Evolutionary conservation across 1,140 invertebrate genomes (phyloP).

Genomic region (Neodiprion pinetum): DNA sequence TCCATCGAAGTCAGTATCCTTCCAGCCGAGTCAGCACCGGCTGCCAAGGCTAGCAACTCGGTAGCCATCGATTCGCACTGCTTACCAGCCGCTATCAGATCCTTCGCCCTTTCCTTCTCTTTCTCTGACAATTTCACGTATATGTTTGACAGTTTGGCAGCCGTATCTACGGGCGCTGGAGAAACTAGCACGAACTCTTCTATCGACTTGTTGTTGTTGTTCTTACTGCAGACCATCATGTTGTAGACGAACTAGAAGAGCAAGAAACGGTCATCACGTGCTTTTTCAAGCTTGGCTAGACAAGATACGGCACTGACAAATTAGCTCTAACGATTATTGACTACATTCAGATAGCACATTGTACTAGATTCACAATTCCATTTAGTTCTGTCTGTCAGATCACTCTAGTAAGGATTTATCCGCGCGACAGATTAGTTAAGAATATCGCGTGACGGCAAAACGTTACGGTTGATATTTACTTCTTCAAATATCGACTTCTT

Average conservation of each 20-base stretch:
- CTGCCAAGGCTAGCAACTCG: slow-evolving; percentile 91
- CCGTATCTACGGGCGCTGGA: slow-evolving; percentile 96
- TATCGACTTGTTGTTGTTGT: slow-evolving; percentile 94
- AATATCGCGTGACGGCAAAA: slow-evolving; percentile 41
- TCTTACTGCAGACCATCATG: slow-evolving; percentile 97
- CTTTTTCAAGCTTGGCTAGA: too few relatives aligned
- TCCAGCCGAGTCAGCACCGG: slow-evolving; percentile 92
- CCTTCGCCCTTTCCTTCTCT: slow-evolving; percentile 97
- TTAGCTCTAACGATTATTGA: too few relatives aligned
- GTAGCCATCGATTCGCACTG: slow-evolving; percentile 98
- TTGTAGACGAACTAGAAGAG: slow-evolving; percentile 92
- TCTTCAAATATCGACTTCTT: slow-evolving; percentile 25
- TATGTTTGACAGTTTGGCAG: slow-evolving; percentile 95
- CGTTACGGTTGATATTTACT: slow-evolving; percentile 39
- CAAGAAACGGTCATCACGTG: slow-evolving; percentile 23
- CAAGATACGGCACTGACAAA: too few relatives aligned
- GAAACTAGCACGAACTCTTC: slow-evolving; percentile 97
- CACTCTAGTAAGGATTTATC: background rate
- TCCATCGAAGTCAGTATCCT: slow-evolving; percentile 91
- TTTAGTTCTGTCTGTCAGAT: too few relatives aligned
- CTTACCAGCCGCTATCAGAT: slow-evolving; percentile 91
- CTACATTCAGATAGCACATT: too few relatives aligned
- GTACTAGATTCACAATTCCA: too few relatives aligned
- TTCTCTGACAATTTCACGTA: slow-evolving; percentile 88
- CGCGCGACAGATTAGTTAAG: background rate